These are phyloP conservation scores for Cordylochernes scorpioides DNA, from an alignment of 2,888 invertebrate species.

Conservation along the genomic window DNA sequence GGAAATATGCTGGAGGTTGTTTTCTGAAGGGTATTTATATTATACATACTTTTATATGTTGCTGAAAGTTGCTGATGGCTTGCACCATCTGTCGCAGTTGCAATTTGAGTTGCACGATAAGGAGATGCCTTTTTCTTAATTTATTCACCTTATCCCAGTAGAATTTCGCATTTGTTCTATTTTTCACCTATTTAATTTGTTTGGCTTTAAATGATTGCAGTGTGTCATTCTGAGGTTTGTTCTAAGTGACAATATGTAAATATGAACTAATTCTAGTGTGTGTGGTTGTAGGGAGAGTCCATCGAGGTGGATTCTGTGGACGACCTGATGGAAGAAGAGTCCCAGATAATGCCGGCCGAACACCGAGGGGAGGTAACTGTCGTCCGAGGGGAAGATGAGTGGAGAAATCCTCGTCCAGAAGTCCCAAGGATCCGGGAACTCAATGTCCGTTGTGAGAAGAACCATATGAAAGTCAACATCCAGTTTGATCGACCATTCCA, in stretches of 20 bases:
- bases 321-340: conserved; percentile 11
- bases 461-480: conserved; percentile 74
- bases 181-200: no score
- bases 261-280: neutral
- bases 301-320: conserved; percentile 13
- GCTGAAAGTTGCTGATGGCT: no score
- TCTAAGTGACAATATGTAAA: conserved; percentile 6
- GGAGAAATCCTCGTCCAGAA: conserved; percentile 33
- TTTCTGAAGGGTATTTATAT: no score
- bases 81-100: no score
- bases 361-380: conserved; percentile 3
- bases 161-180: no score
- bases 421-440: conserved; percentile 69
- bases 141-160: no score
- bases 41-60: no score
- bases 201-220: no score
- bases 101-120: no score
- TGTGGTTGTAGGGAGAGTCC: conserved; percentile 1
- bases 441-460: conserved; percentile 68
- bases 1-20: no score
- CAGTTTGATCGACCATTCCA: conserved; percentile 82
- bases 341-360: conserved; percentile 5
- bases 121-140: no score
- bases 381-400: neutral
- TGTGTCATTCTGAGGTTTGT: conserved; percentile 8